Base-by-base conservation (phyloP, 2,113 vertebrate genomes). In the Lasiurus cinereus region DNA sequence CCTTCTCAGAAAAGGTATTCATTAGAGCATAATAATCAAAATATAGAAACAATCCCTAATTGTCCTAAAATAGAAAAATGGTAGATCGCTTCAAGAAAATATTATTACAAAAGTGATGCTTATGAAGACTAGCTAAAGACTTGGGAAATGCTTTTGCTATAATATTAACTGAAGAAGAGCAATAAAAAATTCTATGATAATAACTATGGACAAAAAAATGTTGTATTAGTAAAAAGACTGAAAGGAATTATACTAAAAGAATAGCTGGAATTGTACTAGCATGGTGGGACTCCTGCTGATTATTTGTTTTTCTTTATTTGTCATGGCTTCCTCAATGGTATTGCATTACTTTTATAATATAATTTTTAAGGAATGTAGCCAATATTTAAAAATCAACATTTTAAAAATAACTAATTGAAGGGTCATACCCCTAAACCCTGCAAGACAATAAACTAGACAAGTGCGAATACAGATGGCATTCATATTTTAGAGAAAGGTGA, bases 231-330 rank as follows among this genome's bases (percentile, higher is more conserved):
- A 19, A 79, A 90, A 85, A 73, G 62, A n/a, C 39, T 78, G 52
- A 69, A 90, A 82, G 88, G 46, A 92, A 91, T 59, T 46, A 89
- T 8, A 19, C 4, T 9, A 31, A 94, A 88, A 39, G 73, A 80
- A 73, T 12, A 87, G 13, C 54, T 29, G 31, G 29, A 9, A 16
- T 84, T 76, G 33, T 64, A 50, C 43, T 36, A 33, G 46, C 31
- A 46, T 64, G 16, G 33, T 62, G 33, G 36, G 2, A 48, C 12
- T 19, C 46, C 50, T 24, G 1, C 22, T 54, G 54, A 64, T 62
- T 59, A 29, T 16, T 5, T n/a, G 11, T n/a, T 62, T 69, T 74
- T 43, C n/a, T 48, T 21, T 24, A 43, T 87, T 94, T 87, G 11
- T 46, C n/a, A 52, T 62, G 8, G 6, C 52, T 62, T 91, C n/a